phyloP scores from a whole-genome alignment of 2,888 invertebrate genomes.

The Harpagoxenus sublaevis region DNA sequence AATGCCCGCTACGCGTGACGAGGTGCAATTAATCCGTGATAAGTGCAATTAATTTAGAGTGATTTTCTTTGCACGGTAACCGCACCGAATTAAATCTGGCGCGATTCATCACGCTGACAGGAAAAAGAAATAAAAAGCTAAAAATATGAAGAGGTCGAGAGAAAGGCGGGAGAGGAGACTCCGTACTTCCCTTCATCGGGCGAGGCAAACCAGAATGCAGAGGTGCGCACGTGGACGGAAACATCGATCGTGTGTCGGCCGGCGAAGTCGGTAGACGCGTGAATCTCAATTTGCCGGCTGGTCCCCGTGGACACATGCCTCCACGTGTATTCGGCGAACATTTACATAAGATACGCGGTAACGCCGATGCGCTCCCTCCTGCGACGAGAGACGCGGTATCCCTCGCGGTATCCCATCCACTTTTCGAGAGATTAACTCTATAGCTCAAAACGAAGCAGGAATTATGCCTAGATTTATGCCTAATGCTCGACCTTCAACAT shows the following conservation, averaged over 20 bases:
- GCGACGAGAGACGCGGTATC: neutral
- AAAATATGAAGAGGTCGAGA: neutral
- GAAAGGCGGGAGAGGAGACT: neutral
- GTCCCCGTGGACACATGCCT: conserved; percentile 61
- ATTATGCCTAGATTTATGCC: neutral
- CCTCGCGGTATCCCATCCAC: neutral
- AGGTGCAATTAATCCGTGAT: conserved; percentile 47
- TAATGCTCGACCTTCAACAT: neutral
- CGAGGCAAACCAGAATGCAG: conserved; percentile 28
- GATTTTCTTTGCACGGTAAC: conserved; percentile 31
- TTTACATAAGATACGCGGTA: conserved; percentile 65
- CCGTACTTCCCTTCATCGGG: conserved; percentile 9
- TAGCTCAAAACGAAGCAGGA: conserved; percentile 11
- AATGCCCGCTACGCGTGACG: conserved; percentile 47
- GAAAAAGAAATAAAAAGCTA: conserved; percentile 1
- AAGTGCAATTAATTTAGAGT: conserved; percentile 53
- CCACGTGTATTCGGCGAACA: conserved; percentile 56
- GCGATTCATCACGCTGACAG: conserved; percentile 20
- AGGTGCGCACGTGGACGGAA: conserved; percentile 54
- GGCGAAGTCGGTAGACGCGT: conserved; percentile 68
- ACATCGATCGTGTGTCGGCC: conserved; percentile 67
- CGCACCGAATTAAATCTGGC: conserved; percentile 17
- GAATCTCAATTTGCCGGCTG: conserved; percentile 73
- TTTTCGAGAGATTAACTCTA: conserved; percentile 43
- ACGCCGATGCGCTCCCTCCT: conserved; percentile 5